These are phyloP conservation scores for Aphyosemion australe DNA, from an alignment of 2,113 vertebrate species.

Conservation along the genomic window DNA sequence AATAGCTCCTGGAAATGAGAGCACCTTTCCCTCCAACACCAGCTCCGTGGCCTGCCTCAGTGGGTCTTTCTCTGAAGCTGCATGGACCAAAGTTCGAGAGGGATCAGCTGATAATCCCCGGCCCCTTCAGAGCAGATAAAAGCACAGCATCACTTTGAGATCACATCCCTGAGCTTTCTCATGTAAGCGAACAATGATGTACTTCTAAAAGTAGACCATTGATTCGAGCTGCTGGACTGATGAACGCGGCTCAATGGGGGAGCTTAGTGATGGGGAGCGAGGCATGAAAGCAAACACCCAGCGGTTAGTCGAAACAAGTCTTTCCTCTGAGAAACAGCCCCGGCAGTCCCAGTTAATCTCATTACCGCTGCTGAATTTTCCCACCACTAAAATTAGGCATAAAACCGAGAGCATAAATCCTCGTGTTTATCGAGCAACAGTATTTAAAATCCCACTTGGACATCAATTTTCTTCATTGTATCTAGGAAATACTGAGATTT, in stretches of 20 bases:
- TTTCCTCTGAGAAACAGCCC: conserved; percentile 32
- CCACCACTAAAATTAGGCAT: neutral
- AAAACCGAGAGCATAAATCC: conserved; percentile 14
- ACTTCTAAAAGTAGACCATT: conserved; percentile 32
- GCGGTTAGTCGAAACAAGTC: conserved; percentile 7
- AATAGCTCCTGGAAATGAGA: conserved; percentile 20
- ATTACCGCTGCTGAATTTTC: no score
- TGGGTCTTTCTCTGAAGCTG: conserved; percentile 13
- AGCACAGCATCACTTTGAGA: conserved; percentile 44
- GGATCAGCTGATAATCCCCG: conserved; percentile 64
- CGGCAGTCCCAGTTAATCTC: conserved; percentile 21
- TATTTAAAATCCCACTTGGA: conserved; percentile 12
- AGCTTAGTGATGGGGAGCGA: conserved; percentile 27
- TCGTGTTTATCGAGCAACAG: neutral
- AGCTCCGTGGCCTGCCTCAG: conserved; percentile 11
- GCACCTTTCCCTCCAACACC: conserved; percentile 4
- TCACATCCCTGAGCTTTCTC: conserved; percentile 44
- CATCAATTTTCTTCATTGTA: conserved; percentile 18
- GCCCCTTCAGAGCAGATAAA: conserved; percentile 55
- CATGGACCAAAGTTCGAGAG: conserved; percentile 29
- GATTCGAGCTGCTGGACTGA: conserved; percentile 17
- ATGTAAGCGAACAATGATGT: conserved; percentile 44
- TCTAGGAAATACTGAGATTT: conserved; percentile 17
- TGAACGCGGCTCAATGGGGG: conserved; percentile 10
- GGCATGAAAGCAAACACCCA: conserved; percentile 48